A percentile compares a stretch with the other conserved stretches of the same genome.
These are phyloP conservation scores for Oryctes rhinoceros DNA, from an alignment of 1,140 invertebrate genomes.

Conservation along the genomic window DNA sequence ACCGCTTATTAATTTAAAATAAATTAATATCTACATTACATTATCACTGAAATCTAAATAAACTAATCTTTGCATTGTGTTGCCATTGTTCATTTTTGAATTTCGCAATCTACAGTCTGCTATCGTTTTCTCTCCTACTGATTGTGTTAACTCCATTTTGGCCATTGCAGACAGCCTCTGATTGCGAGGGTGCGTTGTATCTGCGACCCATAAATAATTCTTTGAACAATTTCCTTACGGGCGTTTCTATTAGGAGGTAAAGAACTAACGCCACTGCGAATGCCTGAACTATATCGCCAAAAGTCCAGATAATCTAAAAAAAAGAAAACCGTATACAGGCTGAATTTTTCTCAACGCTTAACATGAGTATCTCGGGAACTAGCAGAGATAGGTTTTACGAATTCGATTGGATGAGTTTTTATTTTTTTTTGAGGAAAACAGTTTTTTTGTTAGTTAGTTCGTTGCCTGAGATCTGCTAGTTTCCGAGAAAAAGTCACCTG, in stretches of 20 bases:
- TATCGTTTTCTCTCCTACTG: conserved; percentile 1
- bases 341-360: no score
- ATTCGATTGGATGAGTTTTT: no score
- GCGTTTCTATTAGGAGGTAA: conserved; percentile 64
- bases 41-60: no score
- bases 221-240: conserved; percentile 62
- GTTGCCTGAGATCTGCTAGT: no score
- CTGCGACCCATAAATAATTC: conserved; percentile 48
- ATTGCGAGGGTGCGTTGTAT: not conserved
- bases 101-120: not conserved
- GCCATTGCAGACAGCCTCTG: not conserved
- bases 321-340: no score
- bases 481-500: not conserved
- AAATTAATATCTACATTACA: no score
- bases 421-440: not conserved
- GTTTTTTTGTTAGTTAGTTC: no score
- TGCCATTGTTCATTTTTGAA: not conserved
- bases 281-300: conserved; percentile 60
- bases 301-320: conserved; percentile 53
- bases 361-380: no score
- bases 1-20: no score
- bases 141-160: not conserved
- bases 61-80: no score
- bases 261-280: conserved; percentile 59
- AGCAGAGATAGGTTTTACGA: no score